Conservation (phyloP, 1,140 invertebrate species). For the Eubasilissa regina region DNA sequence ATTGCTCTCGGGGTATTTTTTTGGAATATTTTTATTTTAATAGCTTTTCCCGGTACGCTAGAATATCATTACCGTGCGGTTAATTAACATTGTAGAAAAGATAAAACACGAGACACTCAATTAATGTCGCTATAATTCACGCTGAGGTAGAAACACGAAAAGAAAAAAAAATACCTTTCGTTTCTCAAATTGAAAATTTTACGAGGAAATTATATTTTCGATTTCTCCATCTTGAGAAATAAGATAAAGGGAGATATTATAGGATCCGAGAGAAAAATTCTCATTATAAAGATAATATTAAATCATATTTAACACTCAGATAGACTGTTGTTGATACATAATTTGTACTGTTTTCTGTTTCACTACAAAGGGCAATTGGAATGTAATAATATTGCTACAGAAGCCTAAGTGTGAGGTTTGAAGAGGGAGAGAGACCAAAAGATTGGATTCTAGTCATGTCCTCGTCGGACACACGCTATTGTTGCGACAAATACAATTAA, state of each 20-base stretch:
- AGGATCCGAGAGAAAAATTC: too few species aligned
- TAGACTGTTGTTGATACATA: too few species aligned
- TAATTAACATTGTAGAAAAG: conserved; percentile 31
- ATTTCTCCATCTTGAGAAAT: too few species aligned
- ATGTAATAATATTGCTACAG: not conserved
- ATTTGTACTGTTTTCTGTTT: not conserved
- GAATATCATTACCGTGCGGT: conserved; percentile 23
- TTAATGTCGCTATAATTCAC: not conserved
- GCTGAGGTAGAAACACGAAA: too few species aligned
- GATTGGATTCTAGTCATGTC: conserved; percentile 5
- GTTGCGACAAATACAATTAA: conserved; percentile 29
- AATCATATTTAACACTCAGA: too few species aligned
- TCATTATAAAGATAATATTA: too few species aligned
- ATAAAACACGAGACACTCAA: not conserved
- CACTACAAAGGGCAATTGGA: not conserved
- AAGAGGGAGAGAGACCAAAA: not conserved
- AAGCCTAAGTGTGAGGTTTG: not conserved
- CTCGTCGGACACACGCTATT: conserved; percentile 3
- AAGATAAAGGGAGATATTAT: too few species aligned
- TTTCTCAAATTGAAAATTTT: too few species aligned
- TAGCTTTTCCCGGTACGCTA: not conserved
- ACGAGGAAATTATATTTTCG: too few species aligned
- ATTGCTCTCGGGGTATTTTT: conserved; percentile 20
- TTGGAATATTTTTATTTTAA: conserved; percentile 28
- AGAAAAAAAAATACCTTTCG: too few species aligned